Evolutionary conservation across 1,140 invertebrate genomes (phyloP).

Genomic region (Drosophila eugracilis): DNA sequence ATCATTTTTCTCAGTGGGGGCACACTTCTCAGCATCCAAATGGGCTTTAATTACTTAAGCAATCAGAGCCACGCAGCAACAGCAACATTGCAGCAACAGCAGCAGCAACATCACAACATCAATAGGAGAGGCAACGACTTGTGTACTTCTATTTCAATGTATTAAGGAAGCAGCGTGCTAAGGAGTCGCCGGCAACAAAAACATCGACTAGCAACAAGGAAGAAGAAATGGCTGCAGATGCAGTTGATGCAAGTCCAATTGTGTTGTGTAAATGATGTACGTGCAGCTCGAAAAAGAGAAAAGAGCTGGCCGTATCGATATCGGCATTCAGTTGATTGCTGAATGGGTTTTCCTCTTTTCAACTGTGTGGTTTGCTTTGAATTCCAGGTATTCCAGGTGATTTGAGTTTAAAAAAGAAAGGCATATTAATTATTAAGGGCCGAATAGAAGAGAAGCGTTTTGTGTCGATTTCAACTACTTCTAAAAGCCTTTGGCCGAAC

Average conservation of each 20-base stretch:
- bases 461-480: too few relatives aligned
- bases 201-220: conserved; percentile 7
- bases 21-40: conserved; percentile 37
- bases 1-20: conserved; percentile 11
- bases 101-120: not conserved
- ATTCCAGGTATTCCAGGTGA: too few relatives aligned
- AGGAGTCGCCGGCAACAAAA: conserved; percentile 24
- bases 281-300: conserved; percentile 1
- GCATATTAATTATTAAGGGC: too few relatives aligned
- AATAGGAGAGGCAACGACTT: conserved; percentile 40
- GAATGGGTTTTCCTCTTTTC: conserved; percentile 7
- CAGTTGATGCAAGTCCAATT: not conserved
- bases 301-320: conserved; percentile 11
- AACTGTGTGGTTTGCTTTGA: not conserved
- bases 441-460: too few relatives aligned
- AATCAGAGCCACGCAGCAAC: conserved; percentile 61
- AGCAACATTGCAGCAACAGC: not conserved
- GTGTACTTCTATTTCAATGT: conserved; percentile 78
- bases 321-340: conserved; percentile 27
- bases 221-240: conserved; percentile 30
- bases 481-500: not conserved
- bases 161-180: conserved; percentile 64
- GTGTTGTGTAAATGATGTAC: conserved; percentile 66
- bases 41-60: conserved; percentile 72
- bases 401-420: too few relatives aligned